Base-by-base conservation (phyloP, 2,113 vertebrate species). In the Hippocampus zosterae region DNA sequence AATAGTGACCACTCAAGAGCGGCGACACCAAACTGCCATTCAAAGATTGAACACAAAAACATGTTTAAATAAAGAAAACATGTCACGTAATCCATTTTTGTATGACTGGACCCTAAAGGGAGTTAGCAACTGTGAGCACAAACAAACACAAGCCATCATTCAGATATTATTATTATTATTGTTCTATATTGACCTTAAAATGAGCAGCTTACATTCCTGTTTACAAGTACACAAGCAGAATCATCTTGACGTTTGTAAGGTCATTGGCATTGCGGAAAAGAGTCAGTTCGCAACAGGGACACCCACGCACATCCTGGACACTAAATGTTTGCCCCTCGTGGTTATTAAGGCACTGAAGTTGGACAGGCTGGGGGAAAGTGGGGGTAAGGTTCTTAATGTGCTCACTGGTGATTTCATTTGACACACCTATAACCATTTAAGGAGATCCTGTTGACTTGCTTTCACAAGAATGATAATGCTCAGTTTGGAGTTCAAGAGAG, bases 321-420 rank as follows among this genome's bases (percentile, higher is more conserved):
- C 71, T 42, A 75, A 69, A 83, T 19, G 75, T 71, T 65, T 71
- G 81, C 79, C 73, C 73, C 79, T 74, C 25, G 13, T 76, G 72
- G 67, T 75, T 69, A 66, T 73, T 90, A 91, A 91, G 90, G 90
- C 90, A 91, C 90, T 91, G 78, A 85, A 85, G 79, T 81, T 70
- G 60, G 63, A 63, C 63, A 70, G 69, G 69, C 25, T 74, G 59
- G 23, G 65, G 67, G 69, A 68, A 46, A 63, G 69, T 65, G 64
- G 55, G 25, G 2, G 29, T 27, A 0, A 27, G 33, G 59, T n/a
- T 53, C 21, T 53, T 23, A n/a, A 53, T 9, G 9, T 33, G 8
- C 18, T 61, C 59, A 44, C 37, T 23, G 5, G 41, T 44, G 41
- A 27, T n/a, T 65, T 27, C 13, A 65, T 46, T 65, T 27, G 42